Conservation (phyloP, 2,888 invertebrate genomes). For the Diarsia dahlii region DNA sequence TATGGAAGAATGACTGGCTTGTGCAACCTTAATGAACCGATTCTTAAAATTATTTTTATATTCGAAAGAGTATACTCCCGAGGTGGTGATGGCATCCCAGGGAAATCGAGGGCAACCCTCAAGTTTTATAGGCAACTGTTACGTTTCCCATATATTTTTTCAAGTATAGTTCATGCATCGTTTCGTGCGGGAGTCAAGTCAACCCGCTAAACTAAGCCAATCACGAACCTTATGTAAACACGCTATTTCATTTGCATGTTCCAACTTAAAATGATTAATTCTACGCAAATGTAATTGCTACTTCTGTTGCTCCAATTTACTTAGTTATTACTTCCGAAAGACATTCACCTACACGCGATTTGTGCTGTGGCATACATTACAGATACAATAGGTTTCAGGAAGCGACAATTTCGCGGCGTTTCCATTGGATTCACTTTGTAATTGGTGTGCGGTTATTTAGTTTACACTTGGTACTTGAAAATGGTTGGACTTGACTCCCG, state of each 20-base stretch:
- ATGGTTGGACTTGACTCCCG: neutral
- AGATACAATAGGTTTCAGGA: conserved; percentile 47
- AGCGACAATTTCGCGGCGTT: conserved; percentile 32
- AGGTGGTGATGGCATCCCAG: no score
- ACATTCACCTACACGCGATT: conserved; percentile 52
- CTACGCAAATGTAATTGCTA: conserved; percentile 43
- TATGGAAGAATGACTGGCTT: no score
- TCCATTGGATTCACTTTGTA: conserved; percentile 47
- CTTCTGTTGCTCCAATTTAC: conserved; percentile 51
- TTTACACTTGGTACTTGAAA: conserved; percentile 40
- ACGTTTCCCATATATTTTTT: no score
- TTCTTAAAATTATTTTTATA: no score
- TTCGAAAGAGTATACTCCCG: no score
- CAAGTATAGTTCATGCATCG: neutral
- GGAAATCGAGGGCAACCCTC: no score
- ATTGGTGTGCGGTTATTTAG: conserved; percentile 15
- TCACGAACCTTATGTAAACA: conserved; percentile 47
- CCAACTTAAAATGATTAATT: conserved; percentile 36
- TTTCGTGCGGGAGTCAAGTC: conserved; percentile 9
- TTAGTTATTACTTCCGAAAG: conserved; percentile 57
- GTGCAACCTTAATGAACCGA: no score
- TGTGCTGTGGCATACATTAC: conserved; percentile 57
- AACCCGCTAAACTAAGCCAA: conserved; percentile 3
- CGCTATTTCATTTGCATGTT: conserved; percentile 51
- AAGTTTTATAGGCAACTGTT: no score